Conservation (phyloP, 92 coral and sea anemone genomes). For the Desmophyllum pertusum region DNA sequence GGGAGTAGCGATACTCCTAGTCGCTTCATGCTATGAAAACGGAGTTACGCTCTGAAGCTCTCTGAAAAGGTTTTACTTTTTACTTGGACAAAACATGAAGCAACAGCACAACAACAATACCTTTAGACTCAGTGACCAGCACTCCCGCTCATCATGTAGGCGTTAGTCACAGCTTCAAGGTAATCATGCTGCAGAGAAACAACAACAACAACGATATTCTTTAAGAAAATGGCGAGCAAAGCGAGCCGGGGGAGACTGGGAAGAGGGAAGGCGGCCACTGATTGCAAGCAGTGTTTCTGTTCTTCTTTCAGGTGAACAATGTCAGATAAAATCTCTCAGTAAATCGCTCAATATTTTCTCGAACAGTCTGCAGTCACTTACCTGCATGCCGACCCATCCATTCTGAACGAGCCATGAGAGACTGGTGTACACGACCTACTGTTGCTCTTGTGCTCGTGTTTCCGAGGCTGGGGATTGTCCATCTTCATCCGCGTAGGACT, state of each 20-base stretch:
- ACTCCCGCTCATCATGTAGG: constrained; percentile 86
- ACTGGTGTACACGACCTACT: constrained; percentile 52
- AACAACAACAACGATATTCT: too few relatives aligned
- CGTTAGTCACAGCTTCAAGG: constrained; percentile 82
- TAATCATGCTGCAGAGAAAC: constrained; percentile 62
- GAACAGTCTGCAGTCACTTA: neutral
- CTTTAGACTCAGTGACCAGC: constrained; percentile 66
- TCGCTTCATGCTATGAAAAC: too few relatives aligned
- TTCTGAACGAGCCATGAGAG: constrained; percentile 15
- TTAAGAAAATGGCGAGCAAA: too few relatives aligned
- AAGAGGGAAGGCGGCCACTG: too few relatives aligned
- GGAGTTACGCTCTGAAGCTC: too few relatives aligned
- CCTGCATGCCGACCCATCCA: constrained; percentile 34
- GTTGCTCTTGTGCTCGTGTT: constrained; percentile 59
- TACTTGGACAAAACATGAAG: neutral
- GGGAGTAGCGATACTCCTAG: too few relatives aligned
- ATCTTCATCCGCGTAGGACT: constrained; percentile 53
- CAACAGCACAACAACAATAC: neutral
- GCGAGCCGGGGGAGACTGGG: too few relatives aligned
- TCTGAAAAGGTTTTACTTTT: too few relatives aligned
- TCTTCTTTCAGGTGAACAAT: too few relatives aligned
- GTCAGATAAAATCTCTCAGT: too few relatives aligned
- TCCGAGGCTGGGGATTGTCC: constrained; percentile 58
- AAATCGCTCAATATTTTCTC: too few relatives aligned
- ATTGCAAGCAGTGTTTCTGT: too few relatives aligned